Evolutionary conservation across 2,888 invertebrate species (phyloP).

Genomic region (Cerastis rubricosa): DNA sequence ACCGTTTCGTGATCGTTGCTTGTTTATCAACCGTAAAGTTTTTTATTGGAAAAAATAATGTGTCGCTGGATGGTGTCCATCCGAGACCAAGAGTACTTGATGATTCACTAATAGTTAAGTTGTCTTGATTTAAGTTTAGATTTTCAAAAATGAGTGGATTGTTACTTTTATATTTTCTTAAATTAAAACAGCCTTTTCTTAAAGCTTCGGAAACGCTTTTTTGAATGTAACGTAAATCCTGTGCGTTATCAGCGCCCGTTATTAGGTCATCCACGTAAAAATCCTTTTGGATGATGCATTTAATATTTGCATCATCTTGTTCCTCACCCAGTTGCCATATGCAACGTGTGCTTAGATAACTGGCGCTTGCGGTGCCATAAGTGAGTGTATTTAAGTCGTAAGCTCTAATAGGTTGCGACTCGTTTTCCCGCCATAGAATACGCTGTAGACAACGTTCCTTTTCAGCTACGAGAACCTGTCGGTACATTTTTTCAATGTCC

Average conservation of each 20-base stretch:
- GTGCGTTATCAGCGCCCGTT: not conserved
- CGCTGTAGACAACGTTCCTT: not conserved
- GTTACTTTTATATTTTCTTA: constrained; percentile 4
- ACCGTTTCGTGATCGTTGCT: constrained; percentile 2
- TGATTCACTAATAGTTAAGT: constrained; percentile 9
- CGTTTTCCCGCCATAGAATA: not conserved
- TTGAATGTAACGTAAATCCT: constrained; percentile 4
- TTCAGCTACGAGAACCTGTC: not conserved
- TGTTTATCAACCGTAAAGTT: not conserved
- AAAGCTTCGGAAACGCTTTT: not conserved
- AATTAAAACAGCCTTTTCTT: constrained; percentile 9
- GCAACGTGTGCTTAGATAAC: constrained; percentile 5
- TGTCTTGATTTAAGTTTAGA: not conserved
- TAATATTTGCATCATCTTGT: not conserved
- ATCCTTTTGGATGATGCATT: not conserved
- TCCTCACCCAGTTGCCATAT: not conserved
- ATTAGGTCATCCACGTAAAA: constrained; percentile 11
- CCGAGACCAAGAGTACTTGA: constrained; percentile 2
- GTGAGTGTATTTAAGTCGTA: constrained; percentile 8
- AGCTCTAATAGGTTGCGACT: not conserved
- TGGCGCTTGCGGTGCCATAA: not conserved
- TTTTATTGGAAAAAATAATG: constrained; percentile 1
- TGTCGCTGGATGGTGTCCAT: constrained; percentile 2
- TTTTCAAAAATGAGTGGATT: not conserved
- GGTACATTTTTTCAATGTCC: constrained; percentile 26